Percentiles rank a stretch among this genome's conserved stretches.
phyloP scores from a whole-genome alignment of 2,113 vertebrate genomes.

The Acanthisitta chloris region DNA sequence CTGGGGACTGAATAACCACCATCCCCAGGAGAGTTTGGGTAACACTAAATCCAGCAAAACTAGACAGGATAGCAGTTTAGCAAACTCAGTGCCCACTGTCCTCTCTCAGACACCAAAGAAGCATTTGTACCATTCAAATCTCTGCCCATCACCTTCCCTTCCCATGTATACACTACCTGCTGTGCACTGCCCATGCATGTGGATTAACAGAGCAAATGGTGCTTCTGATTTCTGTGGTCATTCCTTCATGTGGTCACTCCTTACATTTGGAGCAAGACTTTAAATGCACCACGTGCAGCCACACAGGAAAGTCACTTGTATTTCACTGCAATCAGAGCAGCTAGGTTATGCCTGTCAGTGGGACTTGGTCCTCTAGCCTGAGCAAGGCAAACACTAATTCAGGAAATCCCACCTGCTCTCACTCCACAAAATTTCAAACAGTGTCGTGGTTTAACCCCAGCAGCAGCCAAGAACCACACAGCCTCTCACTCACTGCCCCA shows the following conservation, averaged over 20 bases:
- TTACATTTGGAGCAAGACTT: neutral
- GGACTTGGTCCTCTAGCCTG: neutral
- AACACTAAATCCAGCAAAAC: neutral
- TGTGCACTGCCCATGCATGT: fast-evolving
- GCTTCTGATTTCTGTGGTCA: neutral
- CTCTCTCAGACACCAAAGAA: neutral
- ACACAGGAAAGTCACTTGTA: neutral
- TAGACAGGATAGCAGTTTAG: neutral
- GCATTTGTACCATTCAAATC: neutral
- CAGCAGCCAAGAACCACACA: too few relatives aligned
- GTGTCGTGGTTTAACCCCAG: too few relatives aligned
- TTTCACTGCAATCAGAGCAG: neutral
- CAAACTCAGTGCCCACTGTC: neutral
- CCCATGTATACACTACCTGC: neutral
- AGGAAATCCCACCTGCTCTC: neutral
- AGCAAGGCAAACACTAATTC: neutral
- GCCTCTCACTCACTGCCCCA: too few relatives aligned
- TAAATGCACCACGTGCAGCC: neutral
- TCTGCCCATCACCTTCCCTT: neutral
- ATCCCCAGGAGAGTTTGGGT: neutral
- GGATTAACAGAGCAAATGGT: neutral
- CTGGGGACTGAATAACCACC: neutral
- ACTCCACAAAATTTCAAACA: neutral
- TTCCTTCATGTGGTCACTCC: neutral
- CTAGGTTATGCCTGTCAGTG: neutral